A percentile compares a stretch with the other conserved stretches of the same genome.
Evolutionary conservation across 2,113 vertebrate species (phyloP).

Genomic region (Eurypyga helias): DNA sequence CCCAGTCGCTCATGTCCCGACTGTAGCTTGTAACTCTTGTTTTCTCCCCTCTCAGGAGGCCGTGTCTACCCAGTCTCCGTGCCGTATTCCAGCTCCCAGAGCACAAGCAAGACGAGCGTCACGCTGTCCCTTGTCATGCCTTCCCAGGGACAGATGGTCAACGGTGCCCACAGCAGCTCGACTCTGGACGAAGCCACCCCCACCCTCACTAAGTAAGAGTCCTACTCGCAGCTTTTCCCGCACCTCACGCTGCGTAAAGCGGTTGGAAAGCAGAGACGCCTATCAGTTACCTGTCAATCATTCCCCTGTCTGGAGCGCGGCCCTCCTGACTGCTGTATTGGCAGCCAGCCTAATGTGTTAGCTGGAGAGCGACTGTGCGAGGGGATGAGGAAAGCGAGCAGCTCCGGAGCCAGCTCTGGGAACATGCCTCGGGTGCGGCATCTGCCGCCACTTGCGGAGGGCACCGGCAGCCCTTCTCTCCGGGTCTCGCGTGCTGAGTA

Average conservation of each 20-base stretch:
- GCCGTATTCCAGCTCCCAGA: constrained; percentile 94
- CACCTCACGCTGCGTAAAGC: not conserved
- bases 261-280: not conserved
- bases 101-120: constrained; percentile 98
- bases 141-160: constrained; percentile 94
- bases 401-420: constrained; percentile 12
- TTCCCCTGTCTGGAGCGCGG: not conserved
- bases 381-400: not conserved
- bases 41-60: constrained; percentile 79
- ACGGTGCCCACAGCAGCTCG: constrained; percentile 92
- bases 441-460: not conserved
- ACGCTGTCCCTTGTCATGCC: constrained; percentile 98
- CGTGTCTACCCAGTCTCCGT: constrained; percentile 96
- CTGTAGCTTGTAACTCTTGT: not conserved
- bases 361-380: not conserved
- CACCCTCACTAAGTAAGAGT: constrained; percentile 84
- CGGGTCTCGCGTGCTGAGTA: not conserved
- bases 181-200: constrained; percentile 93
- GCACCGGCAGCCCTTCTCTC: not conserved
- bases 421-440: not conserved
- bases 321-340: not conserved
- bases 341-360: not conserved
- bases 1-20: not conserved
- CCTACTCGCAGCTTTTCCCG: not conserved
- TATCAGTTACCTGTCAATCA: constrained; percentile 1